These are phyloP conservation scores for Abrostola tripartita DNA, from an alignment of 2,888 invertebrate species.

Conservation along the genomic window DNA sequence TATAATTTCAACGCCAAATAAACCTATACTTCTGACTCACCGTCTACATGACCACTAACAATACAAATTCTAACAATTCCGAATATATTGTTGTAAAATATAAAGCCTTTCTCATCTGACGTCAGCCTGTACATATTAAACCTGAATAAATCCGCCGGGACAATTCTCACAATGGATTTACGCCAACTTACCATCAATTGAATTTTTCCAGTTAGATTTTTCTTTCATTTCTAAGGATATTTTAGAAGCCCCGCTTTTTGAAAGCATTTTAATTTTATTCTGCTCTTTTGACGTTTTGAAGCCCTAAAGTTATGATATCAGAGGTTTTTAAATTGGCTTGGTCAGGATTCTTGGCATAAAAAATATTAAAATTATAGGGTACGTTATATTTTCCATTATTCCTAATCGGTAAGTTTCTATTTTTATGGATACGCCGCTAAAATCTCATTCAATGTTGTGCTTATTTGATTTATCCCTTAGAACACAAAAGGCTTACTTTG, in stretches of 20 bases:
- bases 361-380: too few relatives aligned
- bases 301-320: too few relatives aligned
- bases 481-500: too few relatives aligned
- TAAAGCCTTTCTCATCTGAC: constrained; percentile 10
- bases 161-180: constrained; percentile 36
- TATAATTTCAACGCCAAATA: too few relatives aligned
- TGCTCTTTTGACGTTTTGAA: constrained; percentile 5
- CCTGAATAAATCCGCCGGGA: constrained; percentile 34
- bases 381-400: too few relatives aligned
- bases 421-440: too few relatives aligned
- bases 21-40: not conserved
- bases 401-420: too few relatives aligned
- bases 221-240: constrained; percentile 24
- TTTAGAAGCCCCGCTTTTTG: constrained; percentile 4
- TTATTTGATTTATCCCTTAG: too few relatives aligned
- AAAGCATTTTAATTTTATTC: constrained; percentile 12
- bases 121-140: constrained; percentile 33
- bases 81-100: constrained; percentile 23
- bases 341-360: too few relatives aligned
- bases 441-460: too few relatives aligned
- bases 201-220: constrained; percentile 32
- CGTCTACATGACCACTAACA: not conserved
- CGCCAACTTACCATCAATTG: constrained; percentile 37
- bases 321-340: too few relatives aligned
- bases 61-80: constrained; percentile 22